Evolutionary conservation across 2,888 invertebrate genomes (phyloP).

Genomic region (Melanotus villosus): DNA sequence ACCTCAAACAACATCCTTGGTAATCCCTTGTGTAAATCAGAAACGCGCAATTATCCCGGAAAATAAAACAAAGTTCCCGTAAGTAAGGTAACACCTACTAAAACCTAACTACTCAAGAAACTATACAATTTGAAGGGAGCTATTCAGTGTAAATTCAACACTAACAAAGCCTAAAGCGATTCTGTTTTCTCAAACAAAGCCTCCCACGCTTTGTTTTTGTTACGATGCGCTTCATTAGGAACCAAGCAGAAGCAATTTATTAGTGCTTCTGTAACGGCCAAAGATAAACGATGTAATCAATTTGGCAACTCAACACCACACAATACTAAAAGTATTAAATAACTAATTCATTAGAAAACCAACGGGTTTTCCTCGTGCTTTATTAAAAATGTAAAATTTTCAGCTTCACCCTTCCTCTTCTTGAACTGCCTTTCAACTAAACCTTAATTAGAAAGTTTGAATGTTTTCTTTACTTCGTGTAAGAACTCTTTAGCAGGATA

Average conservation of each 20-base stretch:
- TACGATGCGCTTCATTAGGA: constrained; percentile 31
- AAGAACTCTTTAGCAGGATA: too few species aligned
- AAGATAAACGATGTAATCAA: constrained; percentile 42
- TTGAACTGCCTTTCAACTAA: too few species aligned
- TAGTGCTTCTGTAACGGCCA: constrained; percentile 31
- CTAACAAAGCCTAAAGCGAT: background rate
- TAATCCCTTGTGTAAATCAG: too few species aligned
- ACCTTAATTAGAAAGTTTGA: too few species aligned
- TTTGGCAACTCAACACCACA: constrained; percentile 36
- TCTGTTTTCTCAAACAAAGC: background rate
- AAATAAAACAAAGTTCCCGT: background rate
- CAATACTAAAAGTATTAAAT: constrained; percentile 31
- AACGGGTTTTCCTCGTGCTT: background rate
- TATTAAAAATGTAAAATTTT: too few species aligned
- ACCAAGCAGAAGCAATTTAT: constrained; percentile 33
- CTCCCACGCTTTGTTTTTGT: constrained; percentile 10
- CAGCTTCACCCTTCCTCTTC: too few species aligned
- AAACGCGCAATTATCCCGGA: too few species aligned
- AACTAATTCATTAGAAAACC: constrained; percentile 29
- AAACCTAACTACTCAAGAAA: background rate
- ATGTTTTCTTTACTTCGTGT: too few species aligned
- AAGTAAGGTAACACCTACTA: too few species aligned
- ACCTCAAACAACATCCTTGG: too few species aligned
- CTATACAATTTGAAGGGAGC: background rate
- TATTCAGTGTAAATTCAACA: background rate